Evolutionary conservation across 2,888 invertebrate species (phyloP).

Genomic region (Troglohyphantes excavatus): DNA sequence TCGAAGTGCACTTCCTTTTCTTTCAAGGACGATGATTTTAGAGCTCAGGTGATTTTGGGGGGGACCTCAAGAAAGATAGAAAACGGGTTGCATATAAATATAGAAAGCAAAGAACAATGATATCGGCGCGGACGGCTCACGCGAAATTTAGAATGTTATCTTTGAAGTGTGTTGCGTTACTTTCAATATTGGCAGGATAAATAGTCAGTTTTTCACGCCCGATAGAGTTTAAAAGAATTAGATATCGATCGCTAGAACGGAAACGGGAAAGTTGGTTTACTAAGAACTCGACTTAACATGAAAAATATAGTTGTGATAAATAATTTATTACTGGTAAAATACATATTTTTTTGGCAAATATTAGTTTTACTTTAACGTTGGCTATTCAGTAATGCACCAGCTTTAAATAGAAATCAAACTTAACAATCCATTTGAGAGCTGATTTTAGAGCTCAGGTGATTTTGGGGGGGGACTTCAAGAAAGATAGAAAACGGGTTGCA

Average conservation of each 20-base stretch:
- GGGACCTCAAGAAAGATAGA: background rate
- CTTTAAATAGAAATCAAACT: no score
- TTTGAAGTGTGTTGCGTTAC: background rate
- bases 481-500: background rate
- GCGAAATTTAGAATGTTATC: no score
- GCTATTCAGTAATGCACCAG: no score
- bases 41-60: background rate
- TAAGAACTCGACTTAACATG: background rate
- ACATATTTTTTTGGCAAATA: no score
- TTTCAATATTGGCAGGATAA: background rate
- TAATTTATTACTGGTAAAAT: no score
- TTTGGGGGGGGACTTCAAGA: background rate
- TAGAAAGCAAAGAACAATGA: background rate
- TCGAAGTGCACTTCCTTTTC: constrained; percentile 22
- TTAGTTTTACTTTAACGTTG: no score
- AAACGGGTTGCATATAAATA: background rate
- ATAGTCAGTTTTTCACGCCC: background rate
- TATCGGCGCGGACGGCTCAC: no score
- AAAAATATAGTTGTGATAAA: no score
- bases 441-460: background rate
- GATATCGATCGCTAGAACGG: constrained; percentile 3
- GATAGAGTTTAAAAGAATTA: background rate
- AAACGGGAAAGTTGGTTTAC: background rate
- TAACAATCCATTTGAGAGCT: no score
- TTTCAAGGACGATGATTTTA: constrained; percentile 37